Percentiles rank a stretch among this genome's conserved stretches.
These are phyloP conservation scores for Euphonia xanthogaster DNA, from an alignment of 2,797 vertebrate species.

Conservation along the genomic window DNA sequence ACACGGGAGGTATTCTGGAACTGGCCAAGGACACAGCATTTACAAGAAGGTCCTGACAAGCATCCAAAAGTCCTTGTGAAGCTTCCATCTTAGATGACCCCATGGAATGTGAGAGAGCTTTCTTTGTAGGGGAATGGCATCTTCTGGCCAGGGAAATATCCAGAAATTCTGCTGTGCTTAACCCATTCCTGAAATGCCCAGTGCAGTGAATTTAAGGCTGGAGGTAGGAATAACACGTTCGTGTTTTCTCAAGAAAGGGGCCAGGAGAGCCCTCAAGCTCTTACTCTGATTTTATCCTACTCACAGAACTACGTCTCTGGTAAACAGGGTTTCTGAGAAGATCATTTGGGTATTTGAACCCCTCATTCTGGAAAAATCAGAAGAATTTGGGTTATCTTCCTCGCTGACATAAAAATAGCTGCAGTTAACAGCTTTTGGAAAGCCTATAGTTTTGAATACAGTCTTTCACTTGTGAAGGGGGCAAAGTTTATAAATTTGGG, in stretches of 20 bases:
- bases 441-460: background rate
- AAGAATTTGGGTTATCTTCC: constrained; percentile 27
- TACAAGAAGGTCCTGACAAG: constrained; percentile 62
- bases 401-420: constrained; percentile 1
- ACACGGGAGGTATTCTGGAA: constrained; percentile 41
- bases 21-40: constrained; percentile 30
- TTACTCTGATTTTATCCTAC: background rate
- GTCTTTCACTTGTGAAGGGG: background rate
- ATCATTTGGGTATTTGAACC: background rate
- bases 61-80: constrained; percentile 33
- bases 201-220: background rate
- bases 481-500: constrained; percentile 48
- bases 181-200: background rate
- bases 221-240: background rate
- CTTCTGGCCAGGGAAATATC: background rate
- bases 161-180: background rate
- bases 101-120: constrained; percentile 30
- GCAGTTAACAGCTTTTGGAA: constrained; percentile 3
- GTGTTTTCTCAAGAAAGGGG: background rate
- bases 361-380: background rate
- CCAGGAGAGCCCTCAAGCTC: background rate
- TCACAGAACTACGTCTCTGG: background rate
- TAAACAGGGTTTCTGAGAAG: background rate
- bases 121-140: constrained; percentile 7
- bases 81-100: constrained; percentile 40